phyloP scores from a whole-genome alignment of 2,113 vertebrate species.

The Ammodramus savannarum region DNA sequence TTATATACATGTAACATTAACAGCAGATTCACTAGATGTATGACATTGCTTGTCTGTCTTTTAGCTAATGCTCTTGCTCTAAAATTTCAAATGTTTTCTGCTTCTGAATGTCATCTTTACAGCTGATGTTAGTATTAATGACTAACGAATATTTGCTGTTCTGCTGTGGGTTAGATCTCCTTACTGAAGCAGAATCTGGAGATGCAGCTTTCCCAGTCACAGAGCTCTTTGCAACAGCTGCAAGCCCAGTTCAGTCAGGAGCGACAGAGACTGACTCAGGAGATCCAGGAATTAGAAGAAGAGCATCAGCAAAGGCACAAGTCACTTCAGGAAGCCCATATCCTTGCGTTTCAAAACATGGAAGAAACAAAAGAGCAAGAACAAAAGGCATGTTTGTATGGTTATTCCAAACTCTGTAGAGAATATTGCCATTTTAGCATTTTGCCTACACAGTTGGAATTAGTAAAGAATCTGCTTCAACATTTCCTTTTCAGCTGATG shows the following conservation, averaged over 20 bases:
- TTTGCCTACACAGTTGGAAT: not conserved
- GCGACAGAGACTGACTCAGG: constrained; percentile 89
- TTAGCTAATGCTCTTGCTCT: not conserved
- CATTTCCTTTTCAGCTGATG: not conserved
- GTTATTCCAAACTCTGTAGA: not conserved
- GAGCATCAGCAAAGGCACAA: constrained; percentile 91
- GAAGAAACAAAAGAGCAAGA: constrained; percentile 89
- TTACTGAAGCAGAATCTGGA: constrained; percentile 96
- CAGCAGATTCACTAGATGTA: not conserved
- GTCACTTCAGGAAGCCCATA: constrained; percentile 90
- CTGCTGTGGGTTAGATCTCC: constrained; percentile 83
- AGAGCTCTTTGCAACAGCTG: constrained; percentile 94
- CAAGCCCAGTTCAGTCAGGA: constrained; percentile 96
- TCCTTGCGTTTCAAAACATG: constrained; percentile 88
- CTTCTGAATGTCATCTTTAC: not conserved
- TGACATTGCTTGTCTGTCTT: constrained; percentile 9
- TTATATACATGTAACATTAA: not conserved
- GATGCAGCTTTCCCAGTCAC: constrained; percentile 97
- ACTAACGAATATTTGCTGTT: constrained; percentile 29
- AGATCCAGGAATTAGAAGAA: constrained; percentile 92
- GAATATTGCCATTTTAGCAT: not conserved
- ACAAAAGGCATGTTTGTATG: constrained; percentile 79
- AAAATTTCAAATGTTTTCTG: not conserved
- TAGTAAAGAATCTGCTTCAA: not conserved
- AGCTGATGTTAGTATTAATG: not conserved